Percentiles rank a stretch among this genome's conserved stretches.
Conservation (phyloP, 1,140 invertebrate genomes). For the Drosophila subobscura region DNA sequence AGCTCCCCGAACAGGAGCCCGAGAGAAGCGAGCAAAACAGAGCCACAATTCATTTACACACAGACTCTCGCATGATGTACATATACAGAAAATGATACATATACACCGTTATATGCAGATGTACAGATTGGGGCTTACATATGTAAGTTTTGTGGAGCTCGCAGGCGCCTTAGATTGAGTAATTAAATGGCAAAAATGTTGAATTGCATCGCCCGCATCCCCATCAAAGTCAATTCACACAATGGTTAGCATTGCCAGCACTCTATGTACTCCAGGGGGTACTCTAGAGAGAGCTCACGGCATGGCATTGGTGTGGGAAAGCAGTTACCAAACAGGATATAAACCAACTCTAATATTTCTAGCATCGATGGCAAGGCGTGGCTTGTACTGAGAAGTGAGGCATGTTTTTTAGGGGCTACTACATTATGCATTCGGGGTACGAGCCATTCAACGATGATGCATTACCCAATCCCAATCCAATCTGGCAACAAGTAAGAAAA, state of each 20-base stretch:
- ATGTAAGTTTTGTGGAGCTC: slow-evolving; percentile 46
- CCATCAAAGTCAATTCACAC: background rate
- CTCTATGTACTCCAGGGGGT: too few relatives aligned
- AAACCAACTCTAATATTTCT: too few relatives aligned
- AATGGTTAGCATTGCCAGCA: slow-evolving; percentile 23
- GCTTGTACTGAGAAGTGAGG: too few relatives aligned
- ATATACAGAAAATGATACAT: background rate
- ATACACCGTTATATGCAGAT: background rate
- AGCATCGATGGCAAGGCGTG: too few relatives aligned
- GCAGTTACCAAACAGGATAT: too few relatives aligned
- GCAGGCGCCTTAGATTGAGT: slow-evolving; percentile 40
- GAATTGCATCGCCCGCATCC: slow-evolving; percentile 42
- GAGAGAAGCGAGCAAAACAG: slow-evolving; percentile 1
- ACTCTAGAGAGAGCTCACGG: too few relatives aligned
- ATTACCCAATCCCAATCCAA: too few relatives aligned
- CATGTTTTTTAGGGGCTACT: too few relatives aligned
- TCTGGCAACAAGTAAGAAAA: too few relatives aligned
- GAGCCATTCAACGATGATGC: too few relatives aligned
- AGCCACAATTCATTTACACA: slow-evolving; percentile 29
- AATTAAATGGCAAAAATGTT: slow-evolving; percentile 59
- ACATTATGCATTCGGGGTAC: too few relatives aligned
- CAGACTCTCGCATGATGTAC: background rate
- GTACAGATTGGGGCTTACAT: slow-evolving; percentile 23
- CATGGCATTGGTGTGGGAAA: too few relatives aligned
- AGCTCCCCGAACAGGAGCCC: slow-evolving; percentile 1